Percentiles rank a stretch among this genome's conserved stretches.
Conservation (phyloP, 2,797 vertebrate species). For the Ispidina picta region DNA sequence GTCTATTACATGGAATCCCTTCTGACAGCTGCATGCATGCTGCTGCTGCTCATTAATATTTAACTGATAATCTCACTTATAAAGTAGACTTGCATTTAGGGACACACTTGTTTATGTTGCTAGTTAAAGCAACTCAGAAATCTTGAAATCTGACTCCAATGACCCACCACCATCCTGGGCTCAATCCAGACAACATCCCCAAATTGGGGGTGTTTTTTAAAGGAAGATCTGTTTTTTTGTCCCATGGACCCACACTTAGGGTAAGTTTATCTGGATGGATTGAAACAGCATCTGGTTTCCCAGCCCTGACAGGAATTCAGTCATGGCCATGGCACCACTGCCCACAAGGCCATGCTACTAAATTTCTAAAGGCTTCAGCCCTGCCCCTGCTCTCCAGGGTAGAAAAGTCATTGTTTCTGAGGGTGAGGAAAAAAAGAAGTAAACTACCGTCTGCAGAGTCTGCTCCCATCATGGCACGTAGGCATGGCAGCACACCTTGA, state of each 20-base stretch:
- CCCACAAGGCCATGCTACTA: accelerated
- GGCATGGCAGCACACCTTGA: background rate
- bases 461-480: accelerated
- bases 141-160: background rate
- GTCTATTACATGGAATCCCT: background rate
- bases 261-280: background rate
- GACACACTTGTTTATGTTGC: background rate
- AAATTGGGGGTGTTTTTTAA: background rate
- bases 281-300: background rate
- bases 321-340: accelerated
- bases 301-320: background rate
- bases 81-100: background rate
- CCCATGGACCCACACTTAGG: background rate
- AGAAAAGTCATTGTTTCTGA: background rate
- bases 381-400: too few species aligned
- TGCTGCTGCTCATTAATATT: background rate
- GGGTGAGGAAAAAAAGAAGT: accelerated
- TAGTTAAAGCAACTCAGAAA: background rate
- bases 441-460: background rate
- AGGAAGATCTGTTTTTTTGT: background rate
- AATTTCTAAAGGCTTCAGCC: background rate
- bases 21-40: background rate
- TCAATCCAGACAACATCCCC: background rate
- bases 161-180: background rate
- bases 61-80: background rate